Evolutionary conservation across 2,113 vertebrate species (phyloP).

Genomic region (Aramus guarauna): DNA sequence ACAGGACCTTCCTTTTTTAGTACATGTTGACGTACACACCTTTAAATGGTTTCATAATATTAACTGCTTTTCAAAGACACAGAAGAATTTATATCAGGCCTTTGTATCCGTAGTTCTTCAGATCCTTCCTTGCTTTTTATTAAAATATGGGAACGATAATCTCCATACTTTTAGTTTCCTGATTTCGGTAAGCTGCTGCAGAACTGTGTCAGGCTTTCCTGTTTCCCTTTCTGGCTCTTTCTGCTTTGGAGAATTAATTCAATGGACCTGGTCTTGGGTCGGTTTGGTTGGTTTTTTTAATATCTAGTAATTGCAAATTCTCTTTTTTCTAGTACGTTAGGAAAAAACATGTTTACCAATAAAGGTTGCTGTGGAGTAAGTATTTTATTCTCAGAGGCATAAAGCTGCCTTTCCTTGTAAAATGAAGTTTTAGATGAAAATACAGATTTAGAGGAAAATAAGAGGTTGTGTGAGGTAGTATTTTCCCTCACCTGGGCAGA

Average conservation of each 20-base stretch:
- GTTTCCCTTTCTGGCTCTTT: background rate
- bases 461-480: background rate
- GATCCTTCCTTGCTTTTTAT: slow-evolving; percentile 30
- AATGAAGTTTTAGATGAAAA: background rate
- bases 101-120: background rate
- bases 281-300: background rate
- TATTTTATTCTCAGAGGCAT: background rate
- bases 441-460: background rate
- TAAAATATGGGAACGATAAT: slow-evolving; percentile 15
- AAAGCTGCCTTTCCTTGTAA: background rate
- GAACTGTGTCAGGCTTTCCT: slow-evolving; percentile 12
- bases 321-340: background rate
- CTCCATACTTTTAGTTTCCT: slow-evolving; percentile 7
- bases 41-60: slow-evolving; percentile 9
- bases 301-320: background rate
- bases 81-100: background rate
- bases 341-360: background rate
- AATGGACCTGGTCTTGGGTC: background rate
- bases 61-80: background rate
- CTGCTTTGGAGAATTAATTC: background rate
- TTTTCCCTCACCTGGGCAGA: background rate
- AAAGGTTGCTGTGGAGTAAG: background rate
- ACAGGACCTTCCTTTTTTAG: slow-evolving; percentile 55
- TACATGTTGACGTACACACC: background rate
- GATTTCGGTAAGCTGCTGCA: background rate